phyloP scores from a whole-genome alignment of 2,797 vertebrate genomes.

The Zalophus californianus region DNA sequence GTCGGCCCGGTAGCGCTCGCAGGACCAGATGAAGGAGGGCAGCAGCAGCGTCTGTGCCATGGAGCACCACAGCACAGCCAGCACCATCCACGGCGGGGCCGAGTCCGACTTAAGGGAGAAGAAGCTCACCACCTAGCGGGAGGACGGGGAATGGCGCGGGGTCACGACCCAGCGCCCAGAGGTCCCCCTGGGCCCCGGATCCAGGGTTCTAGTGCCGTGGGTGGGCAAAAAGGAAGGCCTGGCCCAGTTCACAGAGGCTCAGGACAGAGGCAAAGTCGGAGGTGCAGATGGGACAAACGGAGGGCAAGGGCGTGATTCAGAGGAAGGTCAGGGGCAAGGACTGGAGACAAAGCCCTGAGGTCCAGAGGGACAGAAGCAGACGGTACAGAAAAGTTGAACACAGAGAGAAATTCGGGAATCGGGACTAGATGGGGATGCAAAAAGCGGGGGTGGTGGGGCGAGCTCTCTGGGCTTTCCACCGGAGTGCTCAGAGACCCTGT shows the following conservation, averaged over 20 bases:
- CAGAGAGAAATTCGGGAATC: background rate
- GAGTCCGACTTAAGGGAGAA: constrained; percentile 91
- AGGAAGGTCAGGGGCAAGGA: background rate
- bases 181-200: background rate
- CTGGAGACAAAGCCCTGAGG: background rate
- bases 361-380: background rate
- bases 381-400: background rate
- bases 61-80: constrained; percentile 91
- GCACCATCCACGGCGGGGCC: constrained; percentile 91
- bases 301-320: background rate
- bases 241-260: background rate
- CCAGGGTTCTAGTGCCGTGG: background rate
- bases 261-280: background rate
- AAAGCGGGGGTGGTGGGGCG: background rate
- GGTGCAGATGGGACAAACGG: background rate
- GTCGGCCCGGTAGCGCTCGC: constrained; percentile 90
- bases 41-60: constrained; percentile 91
- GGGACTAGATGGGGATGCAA: background rate
- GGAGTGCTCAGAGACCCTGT: background rate
- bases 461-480: background rate
- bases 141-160: constrained; percentile 11
- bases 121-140: constrained; percentile 89
- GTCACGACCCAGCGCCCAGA: background rate
- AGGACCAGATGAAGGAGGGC: constrained; percentile 92
- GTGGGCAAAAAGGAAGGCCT: background rate